Conservation (phyloP, 2,113 vertebrate genomes). For the Candoia aspera region DNA sequence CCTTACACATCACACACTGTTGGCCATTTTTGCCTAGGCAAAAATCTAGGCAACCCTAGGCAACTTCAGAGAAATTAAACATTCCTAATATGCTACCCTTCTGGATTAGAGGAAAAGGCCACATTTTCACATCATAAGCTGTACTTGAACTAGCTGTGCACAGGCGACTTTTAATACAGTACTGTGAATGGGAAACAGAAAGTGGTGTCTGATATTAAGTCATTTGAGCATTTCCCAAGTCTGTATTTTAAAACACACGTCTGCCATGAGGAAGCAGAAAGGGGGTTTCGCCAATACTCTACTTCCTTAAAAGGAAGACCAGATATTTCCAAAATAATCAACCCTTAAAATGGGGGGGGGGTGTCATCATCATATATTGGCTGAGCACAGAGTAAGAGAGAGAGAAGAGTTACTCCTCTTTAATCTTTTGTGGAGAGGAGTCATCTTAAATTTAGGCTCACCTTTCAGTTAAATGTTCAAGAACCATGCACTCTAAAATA, state of each 20-base stretch:
- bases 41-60: too few relatives aligned
- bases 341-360: background rate
- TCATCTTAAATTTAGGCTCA: background rate
- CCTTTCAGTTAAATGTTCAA: background rate
- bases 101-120: slow-evolving; percentile 14
- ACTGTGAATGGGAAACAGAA: background rate
- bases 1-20: slow-evolving; percentile 19
- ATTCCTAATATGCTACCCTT: slow-evolving; percentile 28
- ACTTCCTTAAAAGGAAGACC: background rate
- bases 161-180: background rate
- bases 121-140: background rate
- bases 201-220: background rate
- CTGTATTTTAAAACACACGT: background rate
- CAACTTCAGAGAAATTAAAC: accelerated
- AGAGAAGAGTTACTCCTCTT: background rate
- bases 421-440: background rate
- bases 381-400: background rate
- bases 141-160: background rate
- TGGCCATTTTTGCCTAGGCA: slow-evolving; percentile 68
- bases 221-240: accelerated
- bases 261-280: background rate
- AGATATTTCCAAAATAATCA: background rate
- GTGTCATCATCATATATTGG: background rate
- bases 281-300: background rate
- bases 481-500: background rate